Evolutionary conservation across 2,888 invertebrate species (phyloP).

Genomic region (Dynastes grantii): DNA sequence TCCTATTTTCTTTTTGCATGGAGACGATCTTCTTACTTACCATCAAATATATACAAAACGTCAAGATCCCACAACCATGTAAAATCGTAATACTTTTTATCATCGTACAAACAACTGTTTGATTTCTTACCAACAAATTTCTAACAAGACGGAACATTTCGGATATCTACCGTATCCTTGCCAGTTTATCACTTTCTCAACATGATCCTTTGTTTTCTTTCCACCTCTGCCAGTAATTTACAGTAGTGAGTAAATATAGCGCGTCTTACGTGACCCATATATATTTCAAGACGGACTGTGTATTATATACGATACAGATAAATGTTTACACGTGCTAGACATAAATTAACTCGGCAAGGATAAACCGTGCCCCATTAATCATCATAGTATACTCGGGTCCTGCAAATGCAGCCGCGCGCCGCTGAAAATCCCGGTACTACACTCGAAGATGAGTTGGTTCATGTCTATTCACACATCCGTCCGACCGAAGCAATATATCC

Average conservation of each 20-base stretch:
- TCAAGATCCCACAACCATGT: too few relatives aligned
- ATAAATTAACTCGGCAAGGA: slow-evolving; percentile 41
- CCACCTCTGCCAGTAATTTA: background rate
- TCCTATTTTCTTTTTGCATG: too few relatives aligned
- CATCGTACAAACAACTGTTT: too few relatives aligned
- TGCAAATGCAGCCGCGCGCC: slow-evolving; percentile 20
- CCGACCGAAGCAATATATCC: slow-evolving; percentile 20
- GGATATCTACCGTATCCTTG: too few relatives aligned
- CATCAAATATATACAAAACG: too few relatives aligned
- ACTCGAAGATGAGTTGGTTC: slow-evolving; percentile 31
- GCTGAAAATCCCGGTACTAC: slow-evolving; percentile 23
- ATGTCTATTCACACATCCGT: slow-evolving; percentile 19
- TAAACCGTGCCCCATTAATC: slow-evolving; percentile 39
- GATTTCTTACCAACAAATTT: too few relatives aligned
- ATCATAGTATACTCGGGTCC: slow-evolving; percentile 1
- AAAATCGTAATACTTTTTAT: too few relatives aligned
- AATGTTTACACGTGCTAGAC: slow-evolving; percentile 45
- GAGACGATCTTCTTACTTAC: too few relatives aligned
- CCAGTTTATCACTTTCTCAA: too few relatives aligned
- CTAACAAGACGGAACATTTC: too few relatives aligned
- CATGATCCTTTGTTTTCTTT: too few relatives aligned
- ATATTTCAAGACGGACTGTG: slow-evolving; percentile 26
- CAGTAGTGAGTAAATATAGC: background rate
- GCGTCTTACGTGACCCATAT: slow-evolving; percentile 6
- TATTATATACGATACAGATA: slow-evolving; percentile 34